Conservation (phyloP, 2,113 vertebrate species). For the Albula goreensis region DNA sequence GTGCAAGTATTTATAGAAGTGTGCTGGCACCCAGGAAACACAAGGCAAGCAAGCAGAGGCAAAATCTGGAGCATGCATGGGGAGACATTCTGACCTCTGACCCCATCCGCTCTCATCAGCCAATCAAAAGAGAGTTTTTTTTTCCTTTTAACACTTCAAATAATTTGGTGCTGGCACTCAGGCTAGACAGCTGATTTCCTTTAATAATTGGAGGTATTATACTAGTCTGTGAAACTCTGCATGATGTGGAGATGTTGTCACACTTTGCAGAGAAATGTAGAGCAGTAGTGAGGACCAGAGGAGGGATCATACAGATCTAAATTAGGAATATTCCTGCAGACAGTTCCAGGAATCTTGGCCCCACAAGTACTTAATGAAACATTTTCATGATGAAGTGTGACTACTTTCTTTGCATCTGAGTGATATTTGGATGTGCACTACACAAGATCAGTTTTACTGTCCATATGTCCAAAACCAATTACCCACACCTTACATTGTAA, state of each 20-base stretch:
- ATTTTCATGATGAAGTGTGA: not conserved
- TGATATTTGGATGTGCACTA: not conserved
- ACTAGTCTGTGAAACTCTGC: not conserved
- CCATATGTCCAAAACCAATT: not conserved
- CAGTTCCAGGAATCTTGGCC: not conserved
- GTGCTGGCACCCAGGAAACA: conserved; percentile 18
- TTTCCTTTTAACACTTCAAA: not conserved
- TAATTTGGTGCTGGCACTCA: not conserved
- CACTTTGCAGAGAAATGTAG: not conserved
- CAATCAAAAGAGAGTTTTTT: not conserved
- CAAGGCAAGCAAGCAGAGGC: no score
- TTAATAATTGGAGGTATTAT: not conserved
- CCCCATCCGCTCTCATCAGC: not conserved
- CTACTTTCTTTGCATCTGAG: not conserved
- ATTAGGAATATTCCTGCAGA: not conserved
- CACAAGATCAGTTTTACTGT: not conserved
- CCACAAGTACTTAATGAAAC: not conserved
- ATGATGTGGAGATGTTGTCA: not conserved
- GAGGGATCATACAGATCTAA: not conserved
- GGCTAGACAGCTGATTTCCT: not conserved
- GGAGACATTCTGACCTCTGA: conserved; percentile 29
- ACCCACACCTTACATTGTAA: not conserved
- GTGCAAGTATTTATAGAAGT: conserved; percentile 47
- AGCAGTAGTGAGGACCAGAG: not conserved
- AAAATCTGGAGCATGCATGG: not conserved